A percentile compares a stretch with the other conserved stretches of the same genome.
phyloP scores from a whole-genome alignment of 1,140 invertebrate species.

The Drosophila eugracilis region DNA sequence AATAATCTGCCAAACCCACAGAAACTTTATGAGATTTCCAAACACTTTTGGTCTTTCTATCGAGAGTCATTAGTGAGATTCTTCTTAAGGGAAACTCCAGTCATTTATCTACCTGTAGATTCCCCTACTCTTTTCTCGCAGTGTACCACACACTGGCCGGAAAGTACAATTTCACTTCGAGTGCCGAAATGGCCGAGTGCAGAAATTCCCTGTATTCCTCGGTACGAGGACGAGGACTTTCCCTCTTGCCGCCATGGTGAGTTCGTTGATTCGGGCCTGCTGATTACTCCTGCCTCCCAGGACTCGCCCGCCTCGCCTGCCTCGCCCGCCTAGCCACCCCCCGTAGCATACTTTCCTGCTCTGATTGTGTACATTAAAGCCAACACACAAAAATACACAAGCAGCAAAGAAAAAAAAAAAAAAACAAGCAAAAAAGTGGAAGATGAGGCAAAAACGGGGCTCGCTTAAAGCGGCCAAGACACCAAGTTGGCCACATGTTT shows the following conservation, averaged over 20 bases:
- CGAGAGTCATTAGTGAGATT: too few relatives aligned
- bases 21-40: too few relatives aligned
- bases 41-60: too few relatives aligned
- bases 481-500: slow-evolving; percentile 61
- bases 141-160: not conserved
- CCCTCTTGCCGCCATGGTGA: slow-evolving; percentile 47
- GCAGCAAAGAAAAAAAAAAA: slow-evolving; percentile 9
- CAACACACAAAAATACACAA: not conserved
- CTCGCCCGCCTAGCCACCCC: slow-evolving; percentile 23
- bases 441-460: not conserved
- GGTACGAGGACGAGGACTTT: slow-evolving; percentile 9
- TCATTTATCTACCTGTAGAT: too few relatives aligned
- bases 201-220: slow-evolving; percentile 34
- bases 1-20: too few relatives aligned
- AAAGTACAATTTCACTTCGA: not conserved
- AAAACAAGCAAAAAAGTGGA: not conserved
- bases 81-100: too few relatives aligned
- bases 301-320: not conserved
- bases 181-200: not conserved
- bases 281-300: slow-evolving; percentile 15
- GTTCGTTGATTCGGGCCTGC: slow-evolving; percentile 30
- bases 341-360: slow-evolving; percentile 75
- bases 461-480: slow-evolving; percentile 53
- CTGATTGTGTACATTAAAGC: slow-evolving; percentile 67
- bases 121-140: too few relatives aligned